phyloP scores from a whole-genome alignment of 2,113 vertebrate genomes.

The rabbit (Oryctolagus cuniculus) region mOryCun1.1 NC_091452.1:13258001-13258500 shows the following conservation, averaged over 20 bases:
- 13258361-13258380: background rate
- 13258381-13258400: background rate
- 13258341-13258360: background rate
- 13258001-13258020: conserved; percentile 28
- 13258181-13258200: background rate
- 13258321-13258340: background rate
- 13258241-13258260: background rate
- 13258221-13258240: background rate
- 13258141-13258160: fast-evolving
- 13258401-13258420: background rate
- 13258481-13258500: background rate
- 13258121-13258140: background rate
- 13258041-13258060: background rate
- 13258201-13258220: background rate
- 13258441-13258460: background rate
- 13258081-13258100: background rate
- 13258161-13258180: background rate
- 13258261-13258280: background rate
- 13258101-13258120: background rate
- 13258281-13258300: background rate
- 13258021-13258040: background rate
- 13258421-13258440: background rate
- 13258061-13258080: background rate
- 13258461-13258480: background rate
- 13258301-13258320: background rate